Conservation (phyloP, 1,140 invertebrate genomes). For the Pinna nobilis region DNA sequence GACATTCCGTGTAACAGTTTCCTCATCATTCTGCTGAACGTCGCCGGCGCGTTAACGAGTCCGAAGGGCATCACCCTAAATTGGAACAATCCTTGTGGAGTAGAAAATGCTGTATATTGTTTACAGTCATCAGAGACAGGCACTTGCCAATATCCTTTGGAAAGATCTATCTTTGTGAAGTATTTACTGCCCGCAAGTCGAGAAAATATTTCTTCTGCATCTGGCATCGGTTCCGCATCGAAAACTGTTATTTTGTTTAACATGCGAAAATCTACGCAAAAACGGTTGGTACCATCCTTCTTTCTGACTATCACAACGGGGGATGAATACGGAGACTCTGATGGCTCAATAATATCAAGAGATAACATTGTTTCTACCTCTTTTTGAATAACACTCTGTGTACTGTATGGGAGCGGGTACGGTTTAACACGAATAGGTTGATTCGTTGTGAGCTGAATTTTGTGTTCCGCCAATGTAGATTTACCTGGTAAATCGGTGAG, state of each 20-base stretch:
- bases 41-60: conserved; percentile 69
- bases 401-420: conserved; percentile 34
- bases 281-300: conserved; percentile 70
- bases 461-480: conserved; percentile 29
- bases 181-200: not conserved
- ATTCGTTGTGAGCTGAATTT: conserved; percentile 31
- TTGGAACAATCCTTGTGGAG: conserved; percentile 59
- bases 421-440: conserved; percentile 32
- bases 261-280: conserved; percentile 76
- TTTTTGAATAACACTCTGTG: conserved; percentile 26
- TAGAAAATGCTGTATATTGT: conserved; percentile 18
- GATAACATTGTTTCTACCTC: conserved; percentile 45
- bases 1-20: not conserved
- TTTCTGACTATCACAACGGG: conserved; percentile 76
- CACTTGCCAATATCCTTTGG: conserved; percentile 42
- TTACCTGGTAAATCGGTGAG: conserved; percentile 38
- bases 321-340: conserved; percentile 72
- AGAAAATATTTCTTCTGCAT: conserved; percentile 43
- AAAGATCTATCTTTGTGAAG: conserved; percentile 33
- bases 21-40: conserved; percentile 75
- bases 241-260: conserved; percentile 40
- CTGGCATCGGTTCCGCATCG: conserved; percentile 53
- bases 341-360: conserved; percentile 56
- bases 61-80: conserved; percentile 75
- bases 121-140: conserved; percentile 14